Percentiles rank a stretch among this genome's conserved stretches.
Conservation (phyloP, 2,888 invertebrate genomes). For the Acanthosoma haemorrhoidale region DNA sequence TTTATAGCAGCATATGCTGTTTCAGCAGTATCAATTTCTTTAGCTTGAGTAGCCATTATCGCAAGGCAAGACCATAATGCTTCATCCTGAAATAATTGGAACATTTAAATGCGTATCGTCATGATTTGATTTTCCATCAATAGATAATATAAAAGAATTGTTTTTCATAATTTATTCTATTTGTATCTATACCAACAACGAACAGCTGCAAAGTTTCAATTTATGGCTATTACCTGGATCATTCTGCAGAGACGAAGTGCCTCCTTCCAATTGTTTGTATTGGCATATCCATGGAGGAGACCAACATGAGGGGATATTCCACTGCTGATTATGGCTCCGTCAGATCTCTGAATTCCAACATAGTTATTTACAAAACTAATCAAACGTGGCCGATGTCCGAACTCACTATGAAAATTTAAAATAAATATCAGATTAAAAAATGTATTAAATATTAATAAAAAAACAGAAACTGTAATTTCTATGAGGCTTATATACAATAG, state of each 20-base stretch:
- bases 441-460: too few species aligned
- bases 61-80: constrained; percentile 91
- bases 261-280: constrained; percentile 74
- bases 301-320: constrained; percentile 66
- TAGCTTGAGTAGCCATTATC: constrained; percentile 79
- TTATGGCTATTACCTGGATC: constrained; percentile 58
- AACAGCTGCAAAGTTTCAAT: not conserved
- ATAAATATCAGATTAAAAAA: too few species aligned
- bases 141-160: not conserved
- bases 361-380: constrained; percentile 77
- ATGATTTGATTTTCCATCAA: not conserved
- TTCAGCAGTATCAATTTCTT: constrained; percentile 84
- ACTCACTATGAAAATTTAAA: too few species aligned
- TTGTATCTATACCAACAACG: not conserved
- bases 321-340: constrained; percentile 77
- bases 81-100: constrained; percentile 52
- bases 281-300: constrained; percentile 62
- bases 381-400: constrained; percentile 79
- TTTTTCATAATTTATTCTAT: not conserved
- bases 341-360: constrained; percentile 76
- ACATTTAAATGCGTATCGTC: not conserved
- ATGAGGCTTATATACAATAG: too few species aligned
- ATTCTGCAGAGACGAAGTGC: constrained; percentile 73
- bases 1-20: constrained; percentile 90
- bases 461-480: too few species aligned